phyloP scores from a whole-genome alignment of 1,140 invertebrate species.

The Probaryconus sp. region DNA sequence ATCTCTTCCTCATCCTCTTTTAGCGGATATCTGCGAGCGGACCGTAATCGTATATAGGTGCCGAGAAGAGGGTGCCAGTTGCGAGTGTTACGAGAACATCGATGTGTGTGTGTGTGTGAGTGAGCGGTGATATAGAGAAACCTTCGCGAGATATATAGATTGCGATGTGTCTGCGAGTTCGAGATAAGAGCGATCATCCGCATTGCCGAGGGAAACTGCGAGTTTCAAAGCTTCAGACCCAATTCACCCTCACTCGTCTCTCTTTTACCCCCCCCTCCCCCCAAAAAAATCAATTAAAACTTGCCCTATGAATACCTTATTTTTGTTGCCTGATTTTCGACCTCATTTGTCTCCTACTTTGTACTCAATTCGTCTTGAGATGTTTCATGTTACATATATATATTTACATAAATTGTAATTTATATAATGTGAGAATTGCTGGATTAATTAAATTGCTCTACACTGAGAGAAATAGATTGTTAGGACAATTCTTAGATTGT shows the following conservation, averaged over 20 bases:
- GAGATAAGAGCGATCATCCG: conserved; percentile 74
- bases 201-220: conserved; percentile 30
- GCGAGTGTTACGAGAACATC: conserved; percentile 13
- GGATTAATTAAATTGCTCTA: too few species aligned
- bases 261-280: background rate
- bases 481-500: too few species aligned
- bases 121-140: conserved; percentile 57
- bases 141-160: conserved; percentile 75
- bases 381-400: too few species aligned
- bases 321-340: conserved; percentile 1
- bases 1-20: conserved; percentile 39
- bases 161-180: conserved; percentile 75
- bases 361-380: too few species aligned
- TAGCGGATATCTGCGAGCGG: conserved; percentile 24
- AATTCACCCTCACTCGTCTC: background rate
- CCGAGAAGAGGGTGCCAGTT: conserved; percentile 16
- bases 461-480: too few species aligned
- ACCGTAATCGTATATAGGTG: conserved; percentile 29
- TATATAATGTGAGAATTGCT: too few species aligned
- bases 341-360: too few species aligned
- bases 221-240: background rate
- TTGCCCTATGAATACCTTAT: conserved; percentile 1
- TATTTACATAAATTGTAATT: too few species aligned
- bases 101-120: conserved; percentile 11
- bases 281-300: too few species aligned